A percentile compares a stretch with the other conserved stretches of the same genome.
phyloP scores from a whole-genome alignment of 2,113 vertebrate genomes.

The Zosterops hypoxanthus region DNA sequence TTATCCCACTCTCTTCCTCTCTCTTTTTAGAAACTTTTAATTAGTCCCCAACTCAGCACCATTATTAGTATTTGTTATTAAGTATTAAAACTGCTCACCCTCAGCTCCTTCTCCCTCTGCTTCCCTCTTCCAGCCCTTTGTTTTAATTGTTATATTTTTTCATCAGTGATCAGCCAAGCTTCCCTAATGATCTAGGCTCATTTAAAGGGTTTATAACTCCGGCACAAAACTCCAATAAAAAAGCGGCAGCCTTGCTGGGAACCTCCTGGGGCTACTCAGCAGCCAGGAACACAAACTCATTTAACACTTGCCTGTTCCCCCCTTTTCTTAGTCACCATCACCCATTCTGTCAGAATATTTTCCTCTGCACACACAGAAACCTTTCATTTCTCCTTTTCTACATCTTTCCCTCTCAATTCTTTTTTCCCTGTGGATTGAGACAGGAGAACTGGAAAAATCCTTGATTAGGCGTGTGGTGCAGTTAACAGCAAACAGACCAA shows the following conservation, averaged over 20 bases:
- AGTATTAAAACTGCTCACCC: conserved; percentile 70
- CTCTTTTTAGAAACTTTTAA: conserved; percentile 79
- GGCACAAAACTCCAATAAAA: conserved; percentile 75
- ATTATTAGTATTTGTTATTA: conserved; percentile 81
- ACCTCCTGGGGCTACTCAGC: conserved; percentile 65
- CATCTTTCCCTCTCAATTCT: not conserved
- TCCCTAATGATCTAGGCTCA: conserved; percentile 80
- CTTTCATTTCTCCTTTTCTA: not conserved
- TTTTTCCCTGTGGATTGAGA: not conserved
- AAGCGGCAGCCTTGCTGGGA: conserved; percentile 62
- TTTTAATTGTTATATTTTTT: conserved; percentile 82
- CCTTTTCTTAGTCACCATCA: not conserved
- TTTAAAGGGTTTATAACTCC: conserved; percentile 76
- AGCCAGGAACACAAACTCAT: conserved; percentile 68
- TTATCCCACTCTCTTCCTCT: conserved; percentile 46
- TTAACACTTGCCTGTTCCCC: conserved; percentile 26
- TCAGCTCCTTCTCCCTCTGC: conserved; percentile 39
- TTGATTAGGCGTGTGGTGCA: not conserved
- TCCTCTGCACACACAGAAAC: not conserved
- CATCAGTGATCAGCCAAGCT: conserved; percentile 79
- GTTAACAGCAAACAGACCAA: not conserved
- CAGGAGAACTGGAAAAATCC: not conserved
- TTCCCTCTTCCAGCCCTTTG: conserved; percentile 53
- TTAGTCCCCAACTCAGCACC: conserved; percentile 64
- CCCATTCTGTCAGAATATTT: conserved; percentile 47